phyloP scores from a whole-genome alignment of 2,888 invertebrate genomes.

The Drosophila meridiana region DNA sequence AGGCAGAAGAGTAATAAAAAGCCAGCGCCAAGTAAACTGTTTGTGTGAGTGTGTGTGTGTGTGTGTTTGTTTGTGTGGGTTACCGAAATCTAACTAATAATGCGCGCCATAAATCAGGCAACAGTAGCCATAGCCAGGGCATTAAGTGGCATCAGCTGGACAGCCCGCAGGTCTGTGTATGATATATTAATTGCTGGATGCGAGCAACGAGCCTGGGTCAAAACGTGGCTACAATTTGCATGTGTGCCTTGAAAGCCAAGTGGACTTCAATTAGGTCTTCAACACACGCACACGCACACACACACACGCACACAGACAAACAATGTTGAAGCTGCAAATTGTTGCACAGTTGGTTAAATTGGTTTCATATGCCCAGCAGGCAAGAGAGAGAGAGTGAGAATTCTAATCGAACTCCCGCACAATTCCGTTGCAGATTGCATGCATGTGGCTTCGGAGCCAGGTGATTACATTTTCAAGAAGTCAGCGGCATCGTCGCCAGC shows the following conservation, averaged over 20 bases:
- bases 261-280: constrained; percentile 55
- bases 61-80: background rate
- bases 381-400: constrained; percentile 30
- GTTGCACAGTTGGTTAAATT: constrained; percentile 59
- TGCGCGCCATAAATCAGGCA: constrained; percentile 68
- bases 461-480: constrained; percentile 91
- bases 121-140: constrained; percentile 45
- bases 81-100: constrained; percentile 61
- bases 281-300: background rate
- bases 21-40: constrained; percentile 18
- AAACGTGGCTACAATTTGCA: constrained; percentile 50
- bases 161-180: constrained; percentile 45
- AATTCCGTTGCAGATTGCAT: constrained; percentile 89
- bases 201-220: constrained; percentile 15
- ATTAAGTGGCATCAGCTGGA: constrained; percentile 56
- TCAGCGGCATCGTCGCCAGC: constrained; percentile 35
- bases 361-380: constrained; percentile 40
- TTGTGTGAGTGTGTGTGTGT: constrained; percentile 9
- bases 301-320: constrained; percentile 5
- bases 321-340: constrained; percentile 26
- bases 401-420: constrained; percentile 9
- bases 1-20: constrained; percentile 57
- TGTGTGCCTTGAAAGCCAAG: constrained; percentile 41
- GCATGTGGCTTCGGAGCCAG: constrained; percentile 92
- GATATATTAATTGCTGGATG: constrained; percentile 71